These are phyloP conservation scores for Pogona vitticeps DNA, from an alignment of 2,113 vertebrate genomes.

Conservation along the genomic window DNA sequence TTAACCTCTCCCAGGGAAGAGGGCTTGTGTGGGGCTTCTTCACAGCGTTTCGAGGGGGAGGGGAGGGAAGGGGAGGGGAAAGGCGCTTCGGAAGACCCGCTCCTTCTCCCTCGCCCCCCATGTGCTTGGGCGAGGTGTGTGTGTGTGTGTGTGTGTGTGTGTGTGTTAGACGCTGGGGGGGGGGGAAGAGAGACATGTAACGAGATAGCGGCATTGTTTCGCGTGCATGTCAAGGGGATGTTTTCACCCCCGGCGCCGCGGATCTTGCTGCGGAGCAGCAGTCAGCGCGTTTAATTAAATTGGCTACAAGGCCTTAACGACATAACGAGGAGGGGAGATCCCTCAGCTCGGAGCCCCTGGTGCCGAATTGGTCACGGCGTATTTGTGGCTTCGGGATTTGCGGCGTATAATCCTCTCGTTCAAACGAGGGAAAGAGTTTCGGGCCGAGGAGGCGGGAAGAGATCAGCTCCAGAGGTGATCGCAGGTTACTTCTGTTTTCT, in stretches of 20 bases:
- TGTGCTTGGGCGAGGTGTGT: no score
- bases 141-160: no score
- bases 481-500: not conserved
- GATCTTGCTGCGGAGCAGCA: not conserved
- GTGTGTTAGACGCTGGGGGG: no score
- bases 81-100: not conserved
- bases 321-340: conserved; percentile 23
- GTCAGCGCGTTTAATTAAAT: conserved; percentile 25
- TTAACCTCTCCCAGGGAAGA: conserved; percentile 29
- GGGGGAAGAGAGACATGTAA: not conserved
- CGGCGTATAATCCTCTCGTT: conserved; percentile 30
- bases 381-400: conserved; percentile 17
- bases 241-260: not conserved
- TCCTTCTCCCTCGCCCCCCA: no score
- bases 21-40: conserved; percentile 13
- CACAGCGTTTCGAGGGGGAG: not conserved
- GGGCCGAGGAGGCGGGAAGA: not conserved
- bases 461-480: conserved; percentile 20
- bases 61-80: not conserved
- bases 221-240: not conserved
- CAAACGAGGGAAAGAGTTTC: not conserved
- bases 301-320: conserved; percentile 13
- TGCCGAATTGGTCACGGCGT: conserved; percentile 22
- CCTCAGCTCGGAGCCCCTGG: not conserved
- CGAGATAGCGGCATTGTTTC: not conserved